phyloP scores from a whole-genome alignment of 1,140 invertebrate species.

The Pogonomyrmex californicus region DNA sequence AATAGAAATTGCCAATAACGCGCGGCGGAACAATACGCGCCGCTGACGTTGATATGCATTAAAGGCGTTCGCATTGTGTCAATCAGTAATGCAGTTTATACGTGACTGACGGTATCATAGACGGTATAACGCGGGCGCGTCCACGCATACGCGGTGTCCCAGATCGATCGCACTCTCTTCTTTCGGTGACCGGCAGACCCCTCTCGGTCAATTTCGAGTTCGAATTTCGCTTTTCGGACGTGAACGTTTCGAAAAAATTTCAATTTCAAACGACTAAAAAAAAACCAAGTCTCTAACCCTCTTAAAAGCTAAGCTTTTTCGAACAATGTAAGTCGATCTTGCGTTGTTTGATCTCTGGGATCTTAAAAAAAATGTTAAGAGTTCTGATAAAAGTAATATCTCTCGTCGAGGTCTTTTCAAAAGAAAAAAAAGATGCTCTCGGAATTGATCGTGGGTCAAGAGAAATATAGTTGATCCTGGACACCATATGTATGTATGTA shows the following conservation, averaged over 20 bases:
- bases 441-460: not conserved
- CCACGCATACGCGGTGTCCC: not conserved
- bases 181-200: not conserved
- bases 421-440: not conserved
- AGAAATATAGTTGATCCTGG: not conserved
- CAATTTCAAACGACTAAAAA: not conserved
- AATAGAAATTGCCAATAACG: conserved; percentile 59
- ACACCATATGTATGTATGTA: conserved; percentile 15
- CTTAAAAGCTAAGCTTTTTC: not conserved
- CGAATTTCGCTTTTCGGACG: not conserved
- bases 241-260: not conserved
- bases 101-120: conserved; percentile 56
- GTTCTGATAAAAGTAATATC: not conserved
- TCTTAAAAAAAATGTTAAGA: not conserved
- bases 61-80: conserved; percentile 66
- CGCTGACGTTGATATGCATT: conserved; percentile 62
- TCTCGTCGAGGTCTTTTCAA: not conserved
- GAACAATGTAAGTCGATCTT: not conserved
- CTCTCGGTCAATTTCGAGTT: not conserved
- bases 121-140: not conserved
- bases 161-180: not conserved
- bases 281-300: not conserved
- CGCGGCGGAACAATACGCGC: conserved; percentile 47
- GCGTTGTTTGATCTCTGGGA: not conserved
- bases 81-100: conserved; percentile 63